phyloP scores from a whole-genome alignment of 2,797 vertebrate species.

The Prionace glauca region DNA sequence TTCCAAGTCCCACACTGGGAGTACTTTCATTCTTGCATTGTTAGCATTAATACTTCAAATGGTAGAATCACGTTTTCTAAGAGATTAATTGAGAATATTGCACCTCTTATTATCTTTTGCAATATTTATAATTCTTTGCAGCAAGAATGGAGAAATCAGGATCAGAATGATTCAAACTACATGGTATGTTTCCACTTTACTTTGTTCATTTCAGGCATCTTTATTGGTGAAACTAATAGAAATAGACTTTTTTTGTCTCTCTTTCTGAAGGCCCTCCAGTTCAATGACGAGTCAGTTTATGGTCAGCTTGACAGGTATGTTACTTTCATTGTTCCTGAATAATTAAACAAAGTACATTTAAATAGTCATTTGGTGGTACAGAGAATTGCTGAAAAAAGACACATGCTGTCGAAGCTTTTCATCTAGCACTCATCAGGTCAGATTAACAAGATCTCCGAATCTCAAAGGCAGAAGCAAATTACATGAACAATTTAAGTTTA shows the following conservation, averaged over 20 bases:
- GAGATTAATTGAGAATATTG: background rate
- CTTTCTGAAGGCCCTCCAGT: background rate
- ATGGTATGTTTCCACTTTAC: background rate
- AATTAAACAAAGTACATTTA: background rate
- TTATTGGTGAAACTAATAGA: background rate
- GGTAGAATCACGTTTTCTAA: background rate
- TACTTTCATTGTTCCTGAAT: background rate
- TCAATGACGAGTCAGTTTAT: background rate
- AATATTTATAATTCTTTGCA: background rate
- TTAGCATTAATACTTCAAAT: background rate
- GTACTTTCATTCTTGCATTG: background rate
- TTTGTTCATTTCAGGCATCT: background rate
- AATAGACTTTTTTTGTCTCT: background rate
- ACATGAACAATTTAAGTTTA: no score
- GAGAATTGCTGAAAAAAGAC: no score
- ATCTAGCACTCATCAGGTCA: no score
- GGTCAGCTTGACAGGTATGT: background rate
- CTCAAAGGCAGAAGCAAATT: no score
- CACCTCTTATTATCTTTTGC: background rate
- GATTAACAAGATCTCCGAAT: no score
- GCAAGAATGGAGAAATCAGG: background rate
- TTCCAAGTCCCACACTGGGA: no score
- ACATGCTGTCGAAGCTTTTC: no score
- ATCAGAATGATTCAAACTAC: background rate
- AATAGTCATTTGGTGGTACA: no score